Base-by-base conservation (phyloP, 2,888 invertebrate genomes). In the Notocelia uddmanniana region DNA sequence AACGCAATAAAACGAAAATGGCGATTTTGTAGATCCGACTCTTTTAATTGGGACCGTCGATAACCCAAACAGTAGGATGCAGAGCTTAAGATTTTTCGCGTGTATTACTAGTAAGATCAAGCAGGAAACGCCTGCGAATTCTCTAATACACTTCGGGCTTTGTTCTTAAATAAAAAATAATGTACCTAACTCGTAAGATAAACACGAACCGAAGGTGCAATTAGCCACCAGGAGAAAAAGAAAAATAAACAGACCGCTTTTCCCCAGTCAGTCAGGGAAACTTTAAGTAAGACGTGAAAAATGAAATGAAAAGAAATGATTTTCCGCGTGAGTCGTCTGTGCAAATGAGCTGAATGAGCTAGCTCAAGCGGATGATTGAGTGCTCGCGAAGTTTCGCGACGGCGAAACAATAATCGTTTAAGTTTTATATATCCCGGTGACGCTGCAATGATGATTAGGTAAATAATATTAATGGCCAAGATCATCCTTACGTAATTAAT, bases 301-400 rank as follows among this genome's bases (percentile, higher is more conserved):
- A 92, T 92, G 90, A 89, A 91, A 91, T 91, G 92, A 93, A 93
- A 92, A 94, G 92, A 94, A 94, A 94, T 94, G 92, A 94, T 94
- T 94, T 94, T 93, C 90, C 93, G 91, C 93, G 85, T 86, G 93
- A 93, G 82, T 91, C 86, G 88, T 76, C 88, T 93, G 93, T 91
- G 94, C 94, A 94, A 94, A 94, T 94, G 94, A 94, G 92, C 91
- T 93, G 94, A 93, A 94, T 92, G 91, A 86, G 85, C 77, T 83
- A 85, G 84, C 88, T 92, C 91, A 91, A 79, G 92, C 94, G 90
- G 83, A 89, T 94, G 94, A 94, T 94, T 94, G 94, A 93, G 88
- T 86, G 88, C 82, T 85, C 54, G 66, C 54, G 71, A 66, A 72
- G 72, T 72, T 71, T 71, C 26, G 66, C 72, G 73, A 74, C 78